Evolutionary conservation across 2,797 vertebrate genomes (phyloP).

Genomic region (Bradypus variegatus): DNA sequence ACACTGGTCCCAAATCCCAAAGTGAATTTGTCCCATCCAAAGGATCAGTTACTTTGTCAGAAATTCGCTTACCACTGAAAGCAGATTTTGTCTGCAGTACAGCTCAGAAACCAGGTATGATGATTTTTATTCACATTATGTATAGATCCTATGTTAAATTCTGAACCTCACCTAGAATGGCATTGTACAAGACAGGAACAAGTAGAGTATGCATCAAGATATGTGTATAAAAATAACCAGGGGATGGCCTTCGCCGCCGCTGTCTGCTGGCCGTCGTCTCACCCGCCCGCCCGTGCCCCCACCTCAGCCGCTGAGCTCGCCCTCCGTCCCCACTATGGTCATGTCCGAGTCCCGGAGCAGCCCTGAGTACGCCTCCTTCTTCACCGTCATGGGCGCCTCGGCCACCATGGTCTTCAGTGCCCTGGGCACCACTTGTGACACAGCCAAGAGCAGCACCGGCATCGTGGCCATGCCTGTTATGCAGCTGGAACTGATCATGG

Average conservation of each 20-base stretch:
- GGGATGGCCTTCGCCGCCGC: background rate
- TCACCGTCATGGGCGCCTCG: too few relatives aligned
- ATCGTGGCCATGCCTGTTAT: conserved; percentile 99
- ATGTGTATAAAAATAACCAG: background rate
- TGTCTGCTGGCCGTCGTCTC: background rate
- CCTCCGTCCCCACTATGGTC: too few relatives aligned
- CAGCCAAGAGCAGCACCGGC: conserved; percentile 96
- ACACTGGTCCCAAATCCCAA: conserved; percentile 41
- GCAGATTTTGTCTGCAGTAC: conserved; percentile 93
- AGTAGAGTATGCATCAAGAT: background rate
- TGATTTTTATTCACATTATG: background rate
- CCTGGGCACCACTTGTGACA: conserved; percentile 95
- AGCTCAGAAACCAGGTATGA: conserved; percentile 85
- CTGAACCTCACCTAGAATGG: background rate
- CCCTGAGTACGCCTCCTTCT: too few relatives aligned
- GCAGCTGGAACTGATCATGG: conserved; percentile 99
- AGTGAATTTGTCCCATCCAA: conserved; percentile 77
- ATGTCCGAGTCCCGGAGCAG: too few relatives aligned
- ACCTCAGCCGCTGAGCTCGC: background rate
- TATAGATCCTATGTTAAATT: background rate
- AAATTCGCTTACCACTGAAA: conserved; percentile 92
- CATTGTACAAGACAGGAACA: background rate
- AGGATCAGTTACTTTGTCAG: conserved; percentile 87
- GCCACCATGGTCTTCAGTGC: conserved; percentile 63
- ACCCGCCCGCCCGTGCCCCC: too few relatives aligned